Evolutionary conservation across 2,113 vertebrate species (phyloP).

Genomic region (Cynopterus brachyotis): DNA sequence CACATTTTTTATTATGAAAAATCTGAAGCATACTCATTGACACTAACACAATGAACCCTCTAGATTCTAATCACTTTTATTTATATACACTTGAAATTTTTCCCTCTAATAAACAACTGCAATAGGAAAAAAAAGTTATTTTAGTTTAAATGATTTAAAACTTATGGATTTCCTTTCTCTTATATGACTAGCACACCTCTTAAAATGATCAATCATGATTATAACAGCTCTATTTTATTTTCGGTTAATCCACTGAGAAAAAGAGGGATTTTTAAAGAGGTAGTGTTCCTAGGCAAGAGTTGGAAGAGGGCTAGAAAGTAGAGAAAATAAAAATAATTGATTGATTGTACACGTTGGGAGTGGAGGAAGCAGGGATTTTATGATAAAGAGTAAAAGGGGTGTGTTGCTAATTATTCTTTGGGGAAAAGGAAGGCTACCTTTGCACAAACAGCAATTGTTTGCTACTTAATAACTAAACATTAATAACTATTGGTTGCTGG

Average conservation of each 20-base stretch:
- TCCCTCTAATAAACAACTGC: background rate
- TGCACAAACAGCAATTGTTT: background rate
- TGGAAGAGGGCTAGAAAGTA: background rate
- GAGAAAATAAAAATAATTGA: background rate
- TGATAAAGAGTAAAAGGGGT: background rate
- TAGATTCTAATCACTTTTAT: background rate
- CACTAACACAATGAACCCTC: background rate
- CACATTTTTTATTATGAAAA: conserved; percentile 12
- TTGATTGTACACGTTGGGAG: background rate
- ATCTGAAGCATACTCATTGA: background rate
- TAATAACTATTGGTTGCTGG: background rate
- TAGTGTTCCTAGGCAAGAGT: background rate
- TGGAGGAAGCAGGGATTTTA: background rate
- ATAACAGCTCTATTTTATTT: background rate
- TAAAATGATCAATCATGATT: background rate
- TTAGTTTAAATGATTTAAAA: conserved; percentile 19
- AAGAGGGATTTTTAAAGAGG: background rate
- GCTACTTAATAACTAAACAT: background rate
- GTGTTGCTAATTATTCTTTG: background rate
- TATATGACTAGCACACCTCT: background rate
- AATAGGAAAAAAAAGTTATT: conserved; percentile 14
- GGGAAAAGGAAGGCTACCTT: background rate
- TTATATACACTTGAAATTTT: background rate
- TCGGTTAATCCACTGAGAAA: background rate
- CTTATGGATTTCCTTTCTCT: background rate